These are phyloP conservation scores for Lacanobia oleracea DNA, from an alignment of 2,888 invertebrate species.

Conservation along the genomic window DNA sequence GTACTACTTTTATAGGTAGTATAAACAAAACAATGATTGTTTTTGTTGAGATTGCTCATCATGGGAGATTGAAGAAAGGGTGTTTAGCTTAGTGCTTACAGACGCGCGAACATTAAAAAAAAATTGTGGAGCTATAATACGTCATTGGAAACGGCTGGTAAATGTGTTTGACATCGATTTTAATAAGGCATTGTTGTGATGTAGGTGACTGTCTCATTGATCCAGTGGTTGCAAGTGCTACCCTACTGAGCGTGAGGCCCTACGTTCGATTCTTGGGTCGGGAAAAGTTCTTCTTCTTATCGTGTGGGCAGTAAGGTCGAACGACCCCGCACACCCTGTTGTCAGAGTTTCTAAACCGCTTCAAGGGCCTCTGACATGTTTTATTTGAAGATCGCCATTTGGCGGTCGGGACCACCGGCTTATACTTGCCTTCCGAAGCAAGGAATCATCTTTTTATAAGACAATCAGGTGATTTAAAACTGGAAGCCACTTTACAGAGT, in stretches of 20 bases:
- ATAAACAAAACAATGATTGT: constrained; percentile 41
- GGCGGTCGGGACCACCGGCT: too few relatives aligned
- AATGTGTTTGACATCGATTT: neutral
- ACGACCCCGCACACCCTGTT: too few relatives aligned
- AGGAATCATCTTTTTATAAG: too few relatives aligned
- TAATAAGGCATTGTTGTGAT: neutral
- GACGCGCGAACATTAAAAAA: constrained; percentile 10
- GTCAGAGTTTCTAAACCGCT: too few relatives aligned
- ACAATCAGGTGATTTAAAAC: too few relatives aligned
- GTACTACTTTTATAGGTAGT: constrained; percentile 32
- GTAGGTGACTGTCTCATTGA: neutral
- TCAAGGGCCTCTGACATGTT: too few relatives aligned
- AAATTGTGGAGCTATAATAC: neutral
- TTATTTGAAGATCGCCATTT: too few relatives aligned
- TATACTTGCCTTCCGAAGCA: too few relatives aligned
- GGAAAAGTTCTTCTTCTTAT: too few relatives aligned
- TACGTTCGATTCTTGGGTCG: neutral
- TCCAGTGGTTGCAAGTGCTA: neutral
- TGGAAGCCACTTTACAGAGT: too few relatives aligned
- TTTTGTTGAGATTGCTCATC: constrained; percentile 19
- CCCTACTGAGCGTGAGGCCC: neutral
- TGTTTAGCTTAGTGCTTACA: constrained; percentile 5
- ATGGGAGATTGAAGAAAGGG: constrained; percentile 21
- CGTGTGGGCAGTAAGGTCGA: too few relatives aligned
- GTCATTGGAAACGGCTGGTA: neutral